Percentiles rank a stretch among this genome's conserved stretches.
These are phyloP conservation scores for Drosophila subsilvestris DNA, from an alignment of 2,888 invertebrate species.

Conservation along the genomic window DNA sequence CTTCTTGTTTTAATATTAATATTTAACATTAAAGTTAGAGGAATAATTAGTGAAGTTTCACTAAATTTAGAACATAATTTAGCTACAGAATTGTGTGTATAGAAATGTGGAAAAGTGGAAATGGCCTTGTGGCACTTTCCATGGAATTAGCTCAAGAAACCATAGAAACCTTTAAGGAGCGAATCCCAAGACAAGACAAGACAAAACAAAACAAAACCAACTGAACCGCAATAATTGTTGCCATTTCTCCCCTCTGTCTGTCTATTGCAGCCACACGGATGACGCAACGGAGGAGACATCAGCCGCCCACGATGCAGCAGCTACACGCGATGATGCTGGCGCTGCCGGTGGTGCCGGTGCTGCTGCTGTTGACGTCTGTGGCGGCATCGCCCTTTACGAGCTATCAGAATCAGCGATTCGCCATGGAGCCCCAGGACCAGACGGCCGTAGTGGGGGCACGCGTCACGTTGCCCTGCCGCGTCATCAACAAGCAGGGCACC, in stretches of 20 bases:
- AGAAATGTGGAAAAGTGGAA: no score
- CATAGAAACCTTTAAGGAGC: background rate
- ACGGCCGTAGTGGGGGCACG: slow-evolving; percentile 94
- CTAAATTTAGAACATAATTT: no score
- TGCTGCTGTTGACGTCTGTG: slow-evolving; percentile 9
- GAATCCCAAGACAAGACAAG: background rate
- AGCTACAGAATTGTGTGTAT: no score
- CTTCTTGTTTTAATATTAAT: no score
- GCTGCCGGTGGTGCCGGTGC: slow-evolving; percentile 3
- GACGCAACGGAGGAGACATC: background rate
- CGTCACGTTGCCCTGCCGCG: slow-evolving; percentile 94
- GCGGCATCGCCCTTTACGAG: slow-evolving; percentile 71
- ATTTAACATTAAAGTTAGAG: no score
- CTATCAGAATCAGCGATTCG: slow-evolving; percentile 90
- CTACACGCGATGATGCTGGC: background rate
- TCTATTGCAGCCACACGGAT: background rate
- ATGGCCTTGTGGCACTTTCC: no score
- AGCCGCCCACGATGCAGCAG: background rate
- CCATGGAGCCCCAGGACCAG: slow-evolving; percentile 95
- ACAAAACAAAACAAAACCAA: no score
- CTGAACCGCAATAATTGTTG: background rate
- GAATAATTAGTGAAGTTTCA: no score
- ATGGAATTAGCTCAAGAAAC: no score
- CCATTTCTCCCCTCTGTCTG: background rate
- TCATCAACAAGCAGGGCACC: slow-evolving; percentile 94